Evolutionary conservation across 2,797 vertebrate genomes (phyloP).

Genomic region (Lithobates pipiens): DNA sequence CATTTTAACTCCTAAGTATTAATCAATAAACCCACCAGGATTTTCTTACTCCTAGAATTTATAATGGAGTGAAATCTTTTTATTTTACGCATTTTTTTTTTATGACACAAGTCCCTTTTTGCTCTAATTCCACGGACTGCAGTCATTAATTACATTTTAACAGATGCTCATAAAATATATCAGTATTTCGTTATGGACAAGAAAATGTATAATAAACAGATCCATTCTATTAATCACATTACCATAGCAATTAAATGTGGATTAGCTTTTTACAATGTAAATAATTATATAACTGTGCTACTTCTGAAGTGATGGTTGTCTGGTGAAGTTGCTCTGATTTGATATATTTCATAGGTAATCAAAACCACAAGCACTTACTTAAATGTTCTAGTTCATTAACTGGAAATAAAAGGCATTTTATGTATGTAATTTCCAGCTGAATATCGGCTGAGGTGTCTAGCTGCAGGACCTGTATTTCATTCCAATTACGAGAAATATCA

Average conservation of each 20-base stretch:
- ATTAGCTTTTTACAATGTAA: constrained; percentile 46
- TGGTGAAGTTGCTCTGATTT: constrained; percentile 35
- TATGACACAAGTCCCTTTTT: not conserved
- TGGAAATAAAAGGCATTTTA: constrained; percentile 44
- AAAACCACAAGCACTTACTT: constrained; percentile 43
- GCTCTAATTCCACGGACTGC: not conserved
- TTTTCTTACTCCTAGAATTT: constrained; percentile 1
- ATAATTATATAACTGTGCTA: constrained; percentile 28
- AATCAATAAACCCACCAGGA: constrained; percentile 24
- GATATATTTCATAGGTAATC: constrained; percentile 47
- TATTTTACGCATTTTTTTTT: not conserved
- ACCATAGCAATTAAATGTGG: constrained; percentile 33
- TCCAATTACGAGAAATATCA: constrained; percentile 13
- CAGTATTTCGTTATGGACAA: constrained; percentile 24
- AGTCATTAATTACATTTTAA: constrained; percentile 3
- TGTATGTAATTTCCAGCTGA: constrained; percentile 29
- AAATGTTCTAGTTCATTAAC: constrained; percentile 51
- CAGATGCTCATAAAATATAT: constrained; percentile 31
- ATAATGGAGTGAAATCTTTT: not conserved
- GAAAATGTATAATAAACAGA: constrained; percentile 23
- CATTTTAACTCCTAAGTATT: constrained; percentile 10
- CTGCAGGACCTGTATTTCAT: constrained; percentile 14
- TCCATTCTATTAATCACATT: constrained; percentile 31
- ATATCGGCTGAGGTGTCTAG: constrained; percentile 13
- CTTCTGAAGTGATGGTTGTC: constrained; percentile 11